These are phyloP conservation scores for Catagonus wagneri DNA, from an alignment of 2,113 vertebrate genomes.

Conservation along the genomic window DNA sequence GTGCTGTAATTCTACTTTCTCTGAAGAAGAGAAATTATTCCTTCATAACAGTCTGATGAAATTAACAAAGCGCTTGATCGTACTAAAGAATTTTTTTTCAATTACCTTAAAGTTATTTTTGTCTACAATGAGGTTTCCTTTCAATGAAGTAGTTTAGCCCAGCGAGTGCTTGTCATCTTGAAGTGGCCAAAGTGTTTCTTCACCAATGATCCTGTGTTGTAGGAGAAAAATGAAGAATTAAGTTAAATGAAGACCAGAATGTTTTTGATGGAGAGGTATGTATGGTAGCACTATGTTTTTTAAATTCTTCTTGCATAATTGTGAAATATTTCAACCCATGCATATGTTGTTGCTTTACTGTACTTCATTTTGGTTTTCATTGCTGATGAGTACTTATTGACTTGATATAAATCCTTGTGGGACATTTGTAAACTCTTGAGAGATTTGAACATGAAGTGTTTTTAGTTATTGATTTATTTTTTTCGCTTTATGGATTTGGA, in stretches of 20 bases:
- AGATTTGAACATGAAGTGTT: background rate
- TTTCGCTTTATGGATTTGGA: background rate
- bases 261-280: background rate
- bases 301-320: background rate
- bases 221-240: background rate
- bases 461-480: background rate
- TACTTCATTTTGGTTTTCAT: background rate
- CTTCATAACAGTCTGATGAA: background rate
- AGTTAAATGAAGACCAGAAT: background rate
- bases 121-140: background rate
- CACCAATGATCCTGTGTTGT: background rate
- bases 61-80: background rate
- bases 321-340: background rate
- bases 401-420: background rate
- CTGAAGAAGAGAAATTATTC: background rate
- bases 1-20: background rate
- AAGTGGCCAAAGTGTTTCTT: background rate
- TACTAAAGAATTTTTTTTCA: background rate
- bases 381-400: background rate
- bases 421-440: background rate
- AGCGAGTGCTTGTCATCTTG: background rate
- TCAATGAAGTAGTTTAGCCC: background rate
- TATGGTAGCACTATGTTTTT: background rate
- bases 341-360: background rate
- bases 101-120: conserved; percentile 8